These are phyloP conservation scores for Heterodera carotae DNA, from an alignment of 1,140 invertebrate genomes.

Conservation along the genomic window DNA sequence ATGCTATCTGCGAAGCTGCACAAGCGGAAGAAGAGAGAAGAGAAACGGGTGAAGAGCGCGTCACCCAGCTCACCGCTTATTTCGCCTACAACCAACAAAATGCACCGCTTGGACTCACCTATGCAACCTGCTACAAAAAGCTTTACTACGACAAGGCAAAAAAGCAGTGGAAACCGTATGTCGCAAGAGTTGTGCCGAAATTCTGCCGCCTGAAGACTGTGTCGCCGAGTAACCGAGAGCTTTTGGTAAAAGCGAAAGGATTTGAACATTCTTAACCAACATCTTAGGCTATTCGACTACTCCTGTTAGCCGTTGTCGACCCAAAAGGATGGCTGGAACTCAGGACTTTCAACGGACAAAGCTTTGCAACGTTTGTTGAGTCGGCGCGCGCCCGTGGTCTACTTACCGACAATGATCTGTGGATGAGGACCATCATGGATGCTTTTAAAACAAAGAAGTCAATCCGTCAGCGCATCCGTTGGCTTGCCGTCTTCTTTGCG, in stretches of 20 bases:
- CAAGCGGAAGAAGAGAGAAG: background rate
- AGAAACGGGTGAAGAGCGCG: slow-evolving; percentile 1
- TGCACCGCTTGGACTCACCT: background rate
- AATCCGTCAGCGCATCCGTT: background rate
- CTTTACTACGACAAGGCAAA: background rate
- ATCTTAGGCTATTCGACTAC: background rate
- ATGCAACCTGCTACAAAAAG: background rate
- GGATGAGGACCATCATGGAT: background rate
- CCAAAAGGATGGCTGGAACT: background rate
- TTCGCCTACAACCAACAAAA: background rate
- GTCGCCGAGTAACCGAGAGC: background rate
- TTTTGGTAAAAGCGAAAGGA: background rate
- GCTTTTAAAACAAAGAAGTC: slow-evolving; percentile 5
- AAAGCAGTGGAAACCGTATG: background rate
- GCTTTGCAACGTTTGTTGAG: background rate
- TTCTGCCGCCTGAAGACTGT: slow-evolving; percentile 1
- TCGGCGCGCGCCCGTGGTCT: background rate
- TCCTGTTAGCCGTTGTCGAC: background rate
- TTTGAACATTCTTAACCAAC: too few relatives aligned
- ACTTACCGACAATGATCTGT: background rate
- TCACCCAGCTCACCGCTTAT: background rate
- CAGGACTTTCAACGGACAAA: background rate
- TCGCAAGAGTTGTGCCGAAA: background rate
- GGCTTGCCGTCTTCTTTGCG: background rate
- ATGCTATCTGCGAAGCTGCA: background rate